Base-by-base conservation (phyloP, 2,797 vertebrate species). In the Argentina silus region DNA sequence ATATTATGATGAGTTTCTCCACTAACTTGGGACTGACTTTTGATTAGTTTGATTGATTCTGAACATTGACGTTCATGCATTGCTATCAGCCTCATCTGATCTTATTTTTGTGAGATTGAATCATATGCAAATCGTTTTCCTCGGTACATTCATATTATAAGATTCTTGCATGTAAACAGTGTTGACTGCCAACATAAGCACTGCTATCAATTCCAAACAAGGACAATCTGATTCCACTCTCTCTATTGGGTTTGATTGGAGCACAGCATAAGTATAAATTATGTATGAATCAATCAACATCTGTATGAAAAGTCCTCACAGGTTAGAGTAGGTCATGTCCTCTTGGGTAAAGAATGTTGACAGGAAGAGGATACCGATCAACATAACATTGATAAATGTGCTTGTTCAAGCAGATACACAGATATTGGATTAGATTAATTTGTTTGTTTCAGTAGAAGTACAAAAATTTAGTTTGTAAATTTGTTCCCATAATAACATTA, bases 231-330 rank as follows among this genome's bases (percentile, higher is more conserved):
- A 66, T 27, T 23, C 45, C 12, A 15, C 56, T 3, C 19, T 21
- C 61, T 63, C 8, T n/a, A 17, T 8, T 57, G 55, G n/a, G 23
- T 44, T 3, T 69, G n/a, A 15, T 57, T 56, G 48, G 17, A 19
- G 53, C 51, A 4, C 9, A 11, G n/a, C 27, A 36, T 36, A 36
- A 36, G 36, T 17, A 43, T 56, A 12, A 45, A 69, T 56, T 21
- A 57, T 44, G 67, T 21, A 56, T 44, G 10, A 17, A 43, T 43
- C 66, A 68, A 68, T 68, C 50, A 11, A 15, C 47, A 67, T 53
- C 10, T 21, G 14, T 42, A 43, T 55, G 51, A 51, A 53, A 43
- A 42, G 12, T 53, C n/a, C 42, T 44, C 17, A 56, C 67, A 44
- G 53, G 7, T 51, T 27, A 51, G 21, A 50, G 19, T 3, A 66